A percentile compares a stretch with the other conserved stretches of the same genome.
phyloP scores from a whole-genome alignment of 2,113 vertebrate species.

The Probosciger aterrimus region DNA sequence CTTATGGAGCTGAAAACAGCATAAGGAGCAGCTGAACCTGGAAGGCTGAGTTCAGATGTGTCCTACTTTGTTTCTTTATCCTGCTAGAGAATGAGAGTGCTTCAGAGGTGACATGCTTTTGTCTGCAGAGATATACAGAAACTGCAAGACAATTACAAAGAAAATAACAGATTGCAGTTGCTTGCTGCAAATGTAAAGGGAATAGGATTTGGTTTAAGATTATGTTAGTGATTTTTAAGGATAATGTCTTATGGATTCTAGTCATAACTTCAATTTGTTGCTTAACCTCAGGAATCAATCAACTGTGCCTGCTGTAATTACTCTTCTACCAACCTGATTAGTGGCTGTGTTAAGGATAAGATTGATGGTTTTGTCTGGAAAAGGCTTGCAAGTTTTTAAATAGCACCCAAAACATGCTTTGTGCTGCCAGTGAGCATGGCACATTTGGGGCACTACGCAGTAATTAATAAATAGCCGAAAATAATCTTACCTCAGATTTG shows the following conservation, averaged over 20 bases:
- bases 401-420: background rate
- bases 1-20: background rate
- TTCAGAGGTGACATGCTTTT: background rate
- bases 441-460: background rate
- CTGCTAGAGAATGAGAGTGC: background rate
- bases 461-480: background rate
- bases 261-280: background rate
- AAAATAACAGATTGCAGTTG: background rate
- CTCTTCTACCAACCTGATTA: background rate
- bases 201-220: background rate
- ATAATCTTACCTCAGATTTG: background rate
- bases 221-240: background rate
- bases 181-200: background rate
- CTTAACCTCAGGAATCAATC: background rate
- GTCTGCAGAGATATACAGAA: background rate
- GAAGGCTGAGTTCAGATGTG: background rate
- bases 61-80: background rate
- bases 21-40: background rate
- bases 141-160: background rate
- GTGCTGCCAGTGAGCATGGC: background rate
- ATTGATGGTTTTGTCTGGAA: background rate
- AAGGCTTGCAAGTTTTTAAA: background rate
- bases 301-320: background rate
- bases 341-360: background rate
- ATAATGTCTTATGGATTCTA: background rate